These are phyloP conservation scores for Portunus trituberculatus DNA, from an alignment of 1,140 invertebrate species.

Conservation along the genomic window DNA sequence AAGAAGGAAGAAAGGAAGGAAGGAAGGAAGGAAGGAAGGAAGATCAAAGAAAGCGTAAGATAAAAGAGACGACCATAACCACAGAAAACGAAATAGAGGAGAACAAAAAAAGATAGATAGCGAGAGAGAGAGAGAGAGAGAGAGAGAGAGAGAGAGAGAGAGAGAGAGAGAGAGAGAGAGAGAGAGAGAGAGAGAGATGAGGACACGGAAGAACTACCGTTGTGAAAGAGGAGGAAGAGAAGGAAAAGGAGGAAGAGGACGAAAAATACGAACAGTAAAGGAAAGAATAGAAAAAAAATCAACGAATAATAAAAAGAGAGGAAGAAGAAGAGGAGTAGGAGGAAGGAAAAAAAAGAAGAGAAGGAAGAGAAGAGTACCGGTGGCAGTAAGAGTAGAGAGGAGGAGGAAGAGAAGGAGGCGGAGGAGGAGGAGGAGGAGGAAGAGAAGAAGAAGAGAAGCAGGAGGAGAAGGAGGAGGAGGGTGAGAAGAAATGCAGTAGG, in stretches of 20 bases:
- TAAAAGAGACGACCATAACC: neutral
- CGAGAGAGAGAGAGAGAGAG: neutral
- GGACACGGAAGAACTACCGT: neutral
- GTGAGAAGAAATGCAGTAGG: neutral
- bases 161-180: neutral
- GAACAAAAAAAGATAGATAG: slow-evolving; percentile 20
- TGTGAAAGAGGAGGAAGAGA: neutral
- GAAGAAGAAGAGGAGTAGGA: neutral
- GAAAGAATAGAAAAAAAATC: neutral
- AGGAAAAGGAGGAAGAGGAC: neutral
- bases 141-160: neutral
- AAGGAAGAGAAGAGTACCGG: no score
- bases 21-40: neutral
- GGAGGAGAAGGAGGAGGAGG: neutral
- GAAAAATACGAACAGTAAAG: neutral
- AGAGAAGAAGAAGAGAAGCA: no score
- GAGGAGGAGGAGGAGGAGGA: neutral
- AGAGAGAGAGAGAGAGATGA: neutral
- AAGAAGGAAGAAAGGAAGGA: neutral
- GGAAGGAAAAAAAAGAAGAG: no score
- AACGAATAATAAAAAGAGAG: neutral
- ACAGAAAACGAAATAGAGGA: neutral
- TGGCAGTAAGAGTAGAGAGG: neutral
- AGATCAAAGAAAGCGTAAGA: neutral
- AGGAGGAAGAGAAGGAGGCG: neutral